phyloP scores from a whole-genome alignment of 2,888 invertebrate species.

The Automeris io region DNA sequence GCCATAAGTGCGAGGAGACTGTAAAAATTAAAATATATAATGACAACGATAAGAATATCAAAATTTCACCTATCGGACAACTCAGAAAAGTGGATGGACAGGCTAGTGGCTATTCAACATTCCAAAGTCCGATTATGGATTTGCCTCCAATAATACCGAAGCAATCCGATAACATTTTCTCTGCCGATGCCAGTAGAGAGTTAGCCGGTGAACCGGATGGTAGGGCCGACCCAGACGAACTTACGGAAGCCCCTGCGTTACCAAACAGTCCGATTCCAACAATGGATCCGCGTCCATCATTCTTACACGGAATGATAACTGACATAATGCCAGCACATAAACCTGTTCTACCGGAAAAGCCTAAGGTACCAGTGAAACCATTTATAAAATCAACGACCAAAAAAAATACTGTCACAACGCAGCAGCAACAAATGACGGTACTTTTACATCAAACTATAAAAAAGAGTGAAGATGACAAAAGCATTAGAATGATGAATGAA shows the following conservation, averaged over 20 bases:
- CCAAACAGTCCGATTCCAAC: slow-evolving; percentile 82
- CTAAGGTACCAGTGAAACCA: slow-evolving; percentile 77
- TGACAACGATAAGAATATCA: slow-evolving; percentile 61
- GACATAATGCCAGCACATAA: slow-evolving; percentile 58
- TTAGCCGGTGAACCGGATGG: slow-evolving; percentile 91
- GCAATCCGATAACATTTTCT: slow-evolving; percentile 58
- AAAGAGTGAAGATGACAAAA: slow-evolving; percentile 45
- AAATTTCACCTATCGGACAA: slow-evolving; percentile 62
- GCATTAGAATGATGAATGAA: slow-evolving; percentile 38
- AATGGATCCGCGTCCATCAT: slow-evolving; percentile 80
- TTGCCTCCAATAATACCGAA: slow-evolving; percentile 67
- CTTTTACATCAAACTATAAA: slow-evolving; percentile 71
- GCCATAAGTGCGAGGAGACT: slow-evolving; percentile 67
- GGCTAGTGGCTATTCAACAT: slow-evolving; percentile 65
- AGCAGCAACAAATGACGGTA: slow-evolving; percentile 69
- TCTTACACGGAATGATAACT: slow-evolving; percentile 81
- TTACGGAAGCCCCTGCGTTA: slow-evolving; percentile 81
- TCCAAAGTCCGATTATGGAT: slow-evolving; percentile 67
- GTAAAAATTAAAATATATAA: slow-evolving; percentile 71
- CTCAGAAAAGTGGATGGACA: slow-evolving; percentile 65
- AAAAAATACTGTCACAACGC: slow-evolving; percentile 46
- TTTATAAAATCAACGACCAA: slow-evolving; percentile 71
- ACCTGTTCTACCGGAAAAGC: slow-evolving; percentile 85
- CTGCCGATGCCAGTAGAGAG: slow-evolving; percentile 82
- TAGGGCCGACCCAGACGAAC: slow-evolving; percentile 88